Base-by-base conservation (phyloP, 2,888 invertebrate species). In the Onthophagus sagittarius region DNA sequence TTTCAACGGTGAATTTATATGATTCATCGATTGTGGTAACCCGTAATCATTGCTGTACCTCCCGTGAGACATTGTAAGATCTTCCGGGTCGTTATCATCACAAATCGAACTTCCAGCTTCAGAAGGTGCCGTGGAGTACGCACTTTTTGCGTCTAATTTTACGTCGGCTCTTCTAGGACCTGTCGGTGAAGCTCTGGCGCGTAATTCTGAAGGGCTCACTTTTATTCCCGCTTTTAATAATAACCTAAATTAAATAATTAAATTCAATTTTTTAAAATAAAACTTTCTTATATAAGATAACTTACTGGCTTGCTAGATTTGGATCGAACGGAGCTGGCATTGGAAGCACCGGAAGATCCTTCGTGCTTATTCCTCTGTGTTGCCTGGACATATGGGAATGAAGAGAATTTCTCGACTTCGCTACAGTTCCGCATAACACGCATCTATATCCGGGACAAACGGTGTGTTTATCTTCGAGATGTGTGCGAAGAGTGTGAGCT, bases 331-430 rank as follows among this genome's bases (percentile, higher is more conserved):
- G 92, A 75, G 94, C 94, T 15, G 96, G 96, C 96, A 96, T 96
- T 75, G 96, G 96, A 77, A 96, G 87, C 64, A 96, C 96, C 7
- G 96, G 96, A 80, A 96, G 87, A 85, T 96, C 96, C 87, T 96
- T 96, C 80, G 96, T 96, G 83, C 95, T 95, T 83, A 96, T 96
- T 76, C 96, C 96, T 74, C 96, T 91, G 85, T 96, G 96, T 83
- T 96, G 96, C 69, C 96, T 91, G 75, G 94, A 95, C 96, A 96
- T 96, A 86, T 96, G 96, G 74, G 96, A 96, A 87, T 96, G 96
- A 72, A 96, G 88, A 0, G 95, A 95, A 86, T 96, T 96, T 78
- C 96, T 90, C 0, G 95, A 95, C 86, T 96, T 96, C 65, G 96
- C 96, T 74, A 96, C 96, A 0, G 96, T 96, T 75, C 96, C 96